These are phyloP conservation scores for Drosophila kohkoa DNA, from an alignment of 1,140 invertebrate genomes.

Conservation along the genomic window DNA sequence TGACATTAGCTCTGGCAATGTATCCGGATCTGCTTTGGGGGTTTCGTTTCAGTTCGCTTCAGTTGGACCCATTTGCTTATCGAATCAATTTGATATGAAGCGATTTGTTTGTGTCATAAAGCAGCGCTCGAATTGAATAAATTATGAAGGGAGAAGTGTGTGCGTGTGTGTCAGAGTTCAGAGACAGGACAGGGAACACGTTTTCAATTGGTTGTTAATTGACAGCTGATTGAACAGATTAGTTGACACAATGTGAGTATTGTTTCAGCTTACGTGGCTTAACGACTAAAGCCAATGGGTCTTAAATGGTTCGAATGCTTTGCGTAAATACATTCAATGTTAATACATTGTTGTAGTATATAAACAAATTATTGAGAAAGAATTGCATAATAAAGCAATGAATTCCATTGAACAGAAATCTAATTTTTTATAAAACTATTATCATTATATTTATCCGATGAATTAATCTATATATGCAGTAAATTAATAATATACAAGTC, in stretches of 20 bases:
- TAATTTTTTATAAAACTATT: too few relatives aligned
- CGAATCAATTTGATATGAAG: slow-evolving; percentile 39
- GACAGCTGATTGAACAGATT: slow-evolving; percentile 48
- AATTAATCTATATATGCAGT: too few relatives aligned
- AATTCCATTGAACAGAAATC: too few relatives aligned
- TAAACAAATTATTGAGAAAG: too few relatives aligned
- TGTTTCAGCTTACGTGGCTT: slow-evolving; percentile 14
- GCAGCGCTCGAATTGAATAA: slow-evolving; percentile 46
- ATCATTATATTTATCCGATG: too few relatives aligned
- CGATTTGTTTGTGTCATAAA: slow-evolving; percentile 49
- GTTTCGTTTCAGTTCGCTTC: not conserved
- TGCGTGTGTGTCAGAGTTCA: not conserved
- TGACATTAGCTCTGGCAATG: slow-evolving; percentile 46
- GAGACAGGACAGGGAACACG: slow-evolving; percentile 1
- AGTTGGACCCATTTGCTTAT: slow-evolving; percentile 8
- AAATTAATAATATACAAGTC: too few relatives aligned
- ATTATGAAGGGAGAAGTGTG: slow-evolving; percentile 15
- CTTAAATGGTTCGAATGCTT: not conserved
- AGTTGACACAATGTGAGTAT: slow-evolving; percentile 13
- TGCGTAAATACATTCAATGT: not conserved
- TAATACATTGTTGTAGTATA: not conserved
- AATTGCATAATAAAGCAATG: too few relatives aligned
- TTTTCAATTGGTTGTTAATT: slow-evolving; percentile 59
- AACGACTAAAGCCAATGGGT: not conserved
- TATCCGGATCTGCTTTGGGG: slow-evolving; percentile 12